Base-by-base conservation (phyloP, 1,140 invertebrate species). In the Chrysoperla carnea region DNA sequence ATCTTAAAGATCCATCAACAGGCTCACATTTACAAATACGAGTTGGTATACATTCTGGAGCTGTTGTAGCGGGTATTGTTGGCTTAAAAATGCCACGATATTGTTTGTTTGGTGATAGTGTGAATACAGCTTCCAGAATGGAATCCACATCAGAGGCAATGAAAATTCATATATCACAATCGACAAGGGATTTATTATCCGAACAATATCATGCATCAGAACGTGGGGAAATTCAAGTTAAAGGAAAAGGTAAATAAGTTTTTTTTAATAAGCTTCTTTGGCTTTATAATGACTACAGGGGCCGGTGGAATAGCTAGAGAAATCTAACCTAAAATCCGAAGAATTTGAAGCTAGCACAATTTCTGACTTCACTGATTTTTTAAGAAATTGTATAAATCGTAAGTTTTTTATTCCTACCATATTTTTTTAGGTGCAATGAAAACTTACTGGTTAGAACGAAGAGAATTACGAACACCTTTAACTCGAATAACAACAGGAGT, bases 71-170 rank as follows among this genome's bases (percentile, higher is more conserved):
- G 1, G 91, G 91, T 11, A 93, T 95, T 15, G 91, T 96, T 1
- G 91, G 91, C 0, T 59, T 92, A 1, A 95, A 93, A 67, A 95
- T 95, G 90, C 90, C 89, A 0, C 66, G 85, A n/a, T 92, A 90
- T 61, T 91, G 87, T 53, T 63, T 94, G 0, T 95, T 95, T 55
- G 91, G 91, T 1, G 89, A 94, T 54, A 84, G 84, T 0, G 89
- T 93, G 0, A 92, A 93, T 56, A 92, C 85, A 6, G 88, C 88
- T 4, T 88, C 85, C 0, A 62, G 87, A 15, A 91, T 93, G 87
- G 89, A 94, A 57, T 87, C 84, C 1, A 90, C 85, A 1, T 86
- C 85, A 43, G 75, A 82, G 56, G 79, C 87, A 0, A 92, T 93
- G 82, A 85, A 86, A 62, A 88, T 97, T 48, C 91, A 96, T 54